These are phyloP conservation scores for Labroides dimidiatus DNA, from an alignment of 2,797 vertebrate genomes.

Conservation along the genomic window DNA sequence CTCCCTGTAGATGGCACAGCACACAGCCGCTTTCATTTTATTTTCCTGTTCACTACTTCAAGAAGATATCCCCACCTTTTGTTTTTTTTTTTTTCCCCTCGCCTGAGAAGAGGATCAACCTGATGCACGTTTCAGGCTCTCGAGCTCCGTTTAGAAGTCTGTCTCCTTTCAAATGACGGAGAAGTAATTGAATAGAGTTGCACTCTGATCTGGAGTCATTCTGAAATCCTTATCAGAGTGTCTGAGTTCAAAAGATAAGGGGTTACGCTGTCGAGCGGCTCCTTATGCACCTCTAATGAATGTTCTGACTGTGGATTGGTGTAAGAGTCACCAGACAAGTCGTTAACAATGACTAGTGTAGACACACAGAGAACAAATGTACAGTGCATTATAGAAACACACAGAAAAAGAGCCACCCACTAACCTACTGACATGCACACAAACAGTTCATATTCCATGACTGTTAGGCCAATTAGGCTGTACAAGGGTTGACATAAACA, in stretches of 20 bases:
- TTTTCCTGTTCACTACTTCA: constrained; percentile 51
- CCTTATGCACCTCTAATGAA: constrained; percentile 60
- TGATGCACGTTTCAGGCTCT: constrained; percentile 39
- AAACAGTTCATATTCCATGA: constrained; percentile 38
- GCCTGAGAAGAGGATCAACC: constrained; percentile 32
- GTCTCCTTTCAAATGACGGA: constrained; percentile 45
- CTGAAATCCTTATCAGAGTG: constrained; percentile 62
- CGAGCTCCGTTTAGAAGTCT: constrained; percentile 33
- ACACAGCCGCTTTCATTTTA: constrained; percentile 46
- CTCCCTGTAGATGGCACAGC: constrained; percentile 41
- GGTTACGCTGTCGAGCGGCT: constrained; percentile 42
- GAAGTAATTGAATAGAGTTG: constrained; percentile 62
- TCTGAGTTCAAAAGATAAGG: constrained; percentile 65
- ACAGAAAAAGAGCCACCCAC: constrained; percentile 20
- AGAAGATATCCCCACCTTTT: constrained; percentile 40
- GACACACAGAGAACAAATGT: constrained; percentile 48
- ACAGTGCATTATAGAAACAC: constrained; percentile 43
- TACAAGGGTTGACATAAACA: constrained; percentile 55
- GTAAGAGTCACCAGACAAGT: constrained; percentile 51
- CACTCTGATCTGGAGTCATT: constrained; percentile 66
- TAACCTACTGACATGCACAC: constrained; percentile 26
- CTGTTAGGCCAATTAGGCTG: constrained; percentile 62
- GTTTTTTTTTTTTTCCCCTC: constrained; percentile 11
- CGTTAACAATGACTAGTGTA: constrained; percentile 60
- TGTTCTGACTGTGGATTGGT: constrained; percentile 33